Conservation (phyloP, 1,140 invertebrate species). For the Trypoxylus dichotomus region DNA sequence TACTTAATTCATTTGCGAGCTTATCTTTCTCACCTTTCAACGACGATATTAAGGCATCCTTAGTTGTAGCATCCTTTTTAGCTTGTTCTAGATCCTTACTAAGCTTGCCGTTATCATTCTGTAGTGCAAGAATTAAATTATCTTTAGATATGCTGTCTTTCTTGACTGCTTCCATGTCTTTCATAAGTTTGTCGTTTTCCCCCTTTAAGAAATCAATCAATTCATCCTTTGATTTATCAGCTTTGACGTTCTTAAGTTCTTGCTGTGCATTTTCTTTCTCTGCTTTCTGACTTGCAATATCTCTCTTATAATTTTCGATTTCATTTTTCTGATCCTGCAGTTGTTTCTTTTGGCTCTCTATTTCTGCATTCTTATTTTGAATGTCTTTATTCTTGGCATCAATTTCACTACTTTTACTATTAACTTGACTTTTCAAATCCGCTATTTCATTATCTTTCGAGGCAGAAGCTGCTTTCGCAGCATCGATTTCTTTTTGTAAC, state of each 20-base stretch:
- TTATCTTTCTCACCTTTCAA: background rate
- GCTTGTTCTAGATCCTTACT: background rate
- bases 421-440: background rate
- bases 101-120: background rate
- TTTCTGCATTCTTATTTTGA: background rate
- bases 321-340: background rate
- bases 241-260: background rate
- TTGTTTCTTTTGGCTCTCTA: background rate
- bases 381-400: background rate
- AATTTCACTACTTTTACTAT: background rate
- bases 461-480: background rate
- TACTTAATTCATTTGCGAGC: background rate
- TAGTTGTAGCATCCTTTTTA: background rate
- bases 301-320: background rate
- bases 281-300: background rate
- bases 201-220: background rate
- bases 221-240: background rate
- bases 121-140: background rate
- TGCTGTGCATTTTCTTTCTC: background rate
- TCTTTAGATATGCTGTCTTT: background rate
- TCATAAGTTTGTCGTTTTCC: constrained; percentile 2
- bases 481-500: background rate
- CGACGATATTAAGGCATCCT: background rate
- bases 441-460: background rate
- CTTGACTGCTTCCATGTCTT: background rate